Evolutionary conservation across 2,113 vertebrate genomes (phyloP).

Genomic region (Paradisaea rubra): DNA sequence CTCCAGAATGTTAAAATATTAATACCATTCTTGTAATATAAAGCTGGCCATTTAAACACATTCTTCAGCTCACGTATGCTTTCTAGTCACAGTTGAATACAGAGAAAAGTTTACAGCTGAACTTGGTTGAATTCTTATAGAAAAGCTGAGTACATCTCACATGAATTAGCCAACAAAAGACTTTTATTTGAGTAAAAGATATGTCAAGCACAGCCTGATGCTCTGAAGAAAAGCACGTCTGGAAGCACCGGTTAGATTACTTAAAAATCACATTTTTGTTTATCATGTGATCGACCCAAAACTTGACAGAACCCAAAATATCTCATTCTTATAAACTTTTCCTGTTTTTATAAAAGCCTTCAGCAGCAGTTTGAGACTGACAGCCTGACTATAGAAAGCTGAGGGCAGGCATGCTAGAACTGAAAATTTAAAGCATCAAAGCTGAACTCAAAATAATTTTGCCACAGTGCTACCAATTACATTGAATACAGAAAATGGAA

Average conservation of each 20-base stretch:
- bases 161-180: not conserved
- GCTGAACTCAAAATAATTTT: not conserved
- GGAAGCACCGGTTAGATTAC: not conserved
- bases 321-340: not conserved
- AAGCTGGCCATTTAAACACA: not conserved
- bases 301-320: not conserved
- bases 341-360: not conserved
- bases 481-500: not conserved
- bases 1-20: constrained; percentile 46
- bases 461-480: not conserved
- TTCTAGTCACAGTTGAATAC: not conserved
- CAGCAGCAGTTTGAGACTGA: not conserved
- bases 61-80: not conserved
- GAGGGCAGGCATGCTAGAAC: not conserved
- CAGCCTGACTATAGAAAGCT: not conserved
- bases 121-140: not conserved
- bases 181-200: not conserved
- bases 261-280: not conserved
- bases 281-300: not conserved
- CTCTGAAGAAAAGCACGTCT: not conserved
- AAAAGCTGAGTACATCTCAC: not conserved
- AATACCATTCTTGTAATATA: constrained; percentile 22
- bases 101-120: not conserved
- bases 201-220: not conserved
- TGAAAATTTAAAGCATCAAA: not conserved